Conservation (phyloP, 1,140 invertebrate species). For the Euglossa dilemma region DNA sequence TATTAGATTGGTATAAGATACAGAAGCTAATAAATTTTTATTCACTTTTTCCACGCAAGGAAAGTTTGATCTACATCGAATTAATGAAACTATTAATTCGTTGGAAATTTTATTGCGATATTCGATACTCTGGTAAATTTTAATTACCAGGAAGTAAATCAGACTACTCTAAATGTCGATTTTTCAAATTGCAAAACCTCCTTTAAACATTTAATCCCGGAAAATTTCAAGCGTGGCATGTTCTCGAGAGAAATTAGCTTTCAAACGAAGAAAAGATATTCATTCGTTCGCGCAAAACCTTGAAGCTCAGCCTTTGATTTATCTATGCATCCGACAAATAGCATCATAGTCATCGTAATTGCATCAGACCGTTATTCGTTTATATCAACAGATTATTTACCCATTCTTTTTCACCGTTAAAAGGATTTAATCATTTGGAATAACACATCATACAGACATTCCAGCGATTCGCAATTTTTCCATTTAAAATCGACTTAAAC, state of each 20-base stretch:
- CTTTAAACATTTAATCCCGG: no score
- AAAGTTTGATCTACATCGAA: no score
- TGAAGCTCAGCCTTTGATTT: slow-evolving; percentile 31
- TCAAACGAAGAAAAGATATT: background rate
- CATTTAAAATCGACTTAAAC: background rate
- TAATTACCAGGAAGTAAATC: no score
- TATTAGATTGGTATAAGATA: no score
- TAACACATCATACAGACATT: background rate
- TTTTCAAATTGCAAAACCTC: no score
- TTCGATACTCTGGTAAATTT: no score
- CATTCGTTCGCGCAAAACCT: slow-evolving; percentile 14
- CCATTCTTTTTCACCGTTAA: slow-evolving; percentile 8
- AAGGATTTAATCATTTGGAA: slow-evolving; percentile 2
- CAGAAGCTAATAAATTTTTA: no score
- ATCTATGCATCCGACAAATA: background rate
- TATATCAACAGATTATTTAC: slow-evolving; percentile 17
- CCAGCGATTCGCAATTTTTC: background rate
- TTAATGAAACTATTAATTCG: no score
- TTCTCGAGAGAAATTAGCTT: background rate
- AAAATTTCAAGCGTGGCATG: background rate
- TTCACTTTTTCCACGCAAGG: no score
- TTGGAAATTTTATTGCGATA: no score
- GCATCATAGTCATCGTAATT: slow-evolving; percentile 23
- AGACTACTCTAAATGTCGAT: no score
- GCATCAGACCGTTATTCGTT: slow-evolving; percentile 40